These are phyloP conservation scores for Rhimphoctona megacephalus DNA, from an alignment of 2,888 invertebrate species.

Conservation along the genomic window DNA sequence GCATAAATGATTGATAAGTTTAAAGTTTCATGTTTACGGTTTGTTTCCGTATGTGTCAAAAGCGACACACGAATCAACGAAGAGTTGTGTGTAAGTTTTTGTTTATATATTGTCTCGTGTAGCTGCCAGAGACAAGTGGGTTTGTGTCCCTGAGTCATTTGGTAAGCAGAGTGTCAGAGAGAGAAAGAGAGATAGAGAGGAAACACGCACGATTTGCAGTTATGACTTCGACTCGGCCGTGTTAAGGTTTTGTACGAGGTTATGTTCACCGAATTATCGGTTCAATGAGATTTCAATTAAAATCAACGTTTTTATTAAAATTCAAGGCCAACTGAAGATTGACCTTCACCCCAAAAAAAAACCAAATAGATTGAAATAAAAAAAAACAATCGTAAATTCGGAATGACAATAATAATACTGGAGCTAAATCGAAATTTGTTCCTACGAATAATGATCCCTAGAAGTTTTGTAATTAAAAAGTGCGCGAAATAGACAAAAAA, in stretches of 20 bases:
- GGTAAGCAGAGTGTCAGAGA: slow-evolving; percentile 10
- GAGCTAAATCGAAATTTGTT: slow-evolving; percentile 7
- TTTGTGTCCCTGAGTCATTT: slow-evolving; percentile 12
- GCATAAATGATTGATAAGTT: neutral
- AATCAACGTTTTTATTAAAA: slow-evolving; percentile 11
- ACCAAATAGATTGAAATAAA: neutral
- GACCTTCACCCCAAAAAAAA: slow-evolving; percentile 3
- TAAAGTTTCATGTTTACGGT: slow-evolving; percentile 19
- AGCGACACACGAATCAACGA: neutral
- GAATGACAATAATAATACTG: slow-evolving; percentile 44
- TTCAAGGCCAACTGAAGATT: neutral
- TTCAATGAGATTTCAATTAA: slow-evolving; percentile 35
- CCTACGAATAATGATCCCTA: slow-evolving; percentile 42
- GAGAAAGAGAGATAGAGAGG: neutral
- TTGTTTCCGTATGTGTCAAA: neutral
- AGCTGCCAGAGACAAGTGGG: slow-evolving; percentile 4
- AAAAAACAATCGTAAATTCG: neutral
- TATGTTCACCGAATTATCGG: slow-evolving; percentile 53
- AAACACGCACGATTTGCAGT: slow-evolving; percentile 46
- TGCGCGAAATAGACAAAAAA: slow-evolving; percentile 38
- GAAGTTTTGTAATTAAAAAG: slow-evolving; percentile 21
- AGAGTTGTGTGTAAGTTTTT: neutral
- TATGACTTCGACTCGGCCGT: slow-evolving; percentile 52
- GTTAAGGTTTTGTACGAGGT: slow-evolving; percentile 64
- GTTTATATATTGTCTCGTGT: neutral